These are phyloP conservation scores for Helarctos malayanus DNA, from an alignment of 2,797 vertebrate genomes.

Conservation along the genomic window DNA sequence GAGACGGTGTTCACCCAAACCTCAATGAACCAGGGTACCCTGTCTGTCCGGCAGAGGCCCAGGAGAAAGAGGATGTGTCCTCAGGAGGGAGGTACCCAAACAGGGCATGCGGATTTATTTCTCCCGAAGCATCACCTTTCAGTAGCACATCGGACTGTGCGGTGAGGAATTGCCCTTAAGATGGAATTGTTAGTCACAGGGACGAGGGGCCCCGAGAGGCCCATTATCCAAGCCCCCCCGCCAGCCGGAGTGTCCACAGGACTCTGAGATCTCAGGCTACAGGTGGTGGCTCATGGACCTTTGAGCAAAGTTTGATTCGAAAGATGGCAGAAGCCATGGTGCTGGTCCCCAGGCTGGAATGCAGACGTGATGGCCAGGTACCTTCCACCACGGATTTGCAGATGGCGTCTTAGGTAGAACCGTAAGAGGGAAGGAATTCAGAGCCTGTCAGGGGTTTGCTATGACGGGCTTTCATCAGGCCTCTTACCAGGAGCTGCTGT, in stretches of 20 bases:
- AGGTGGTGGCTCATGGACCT: background rate
- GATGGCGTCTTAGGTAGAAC: background rate
- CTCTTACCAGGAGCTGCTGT: background rate
- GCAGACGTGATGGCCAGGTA: background rate
- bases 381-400: background rate
- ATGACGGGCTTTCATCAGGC: background rate
- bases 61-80: background rate
- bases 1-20: background rate
- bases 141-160: background rate
- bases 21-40: background rate
- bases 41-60: background rate
- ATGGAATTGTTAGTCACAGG: background rate
- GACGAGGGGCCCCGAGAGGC: fast-evolving
- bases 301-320: background rate
- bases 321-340: background rate
- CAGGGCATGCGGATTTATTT: background rate
- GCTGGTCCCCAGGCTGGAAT: background rate
- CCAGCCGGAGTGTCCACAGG: background rate
- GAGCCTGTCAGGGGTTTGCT: background rate
- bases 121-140: background rate
- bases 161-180: background rate
- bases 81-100: background rate
- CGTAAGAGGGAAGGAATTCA: background rate
- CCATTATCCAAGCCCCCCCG: background rate
- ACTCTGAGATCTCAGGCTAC: background rate